Percentiles rank a stretch among this genome's conserved stretches.
These are phyloP conservation scores for Ceyx margarethae DNA, from an alignment of 2,113 vertebrate genomes.

Conservation along the genomic window DNA sequence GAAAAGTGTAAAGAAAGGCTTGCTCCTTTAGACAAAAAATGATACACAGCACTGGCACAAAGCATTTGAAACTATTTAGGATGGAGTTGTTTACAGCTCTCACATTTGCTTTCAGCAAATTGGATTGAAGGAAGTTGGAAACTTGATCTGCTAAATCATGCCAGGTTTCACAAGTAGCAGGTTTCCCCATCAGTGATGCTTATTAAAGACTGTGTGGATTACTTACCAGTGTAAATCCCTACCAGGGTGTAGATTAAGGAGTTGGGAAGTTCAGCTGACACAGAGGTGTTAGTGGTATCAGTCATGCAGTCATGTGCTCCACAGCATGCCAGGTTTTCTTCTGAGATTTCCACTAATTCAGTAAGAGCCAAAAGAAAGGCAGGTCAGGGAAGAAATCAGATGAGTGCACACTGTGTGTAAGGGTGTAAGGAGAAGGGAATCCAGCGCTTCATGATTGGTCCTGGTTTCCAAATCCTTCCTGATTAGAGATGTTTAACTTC, in stretches of 20 bases:
- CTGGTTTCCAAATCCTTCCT: background rate
- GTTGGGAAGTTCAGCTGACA: conserved; percentile 44
- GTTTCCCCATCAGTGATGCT: background rate
- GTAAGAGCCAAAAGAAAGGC: background rate
- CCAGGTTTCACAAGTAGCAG: background rate
- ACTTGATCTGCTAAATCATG: background rate
- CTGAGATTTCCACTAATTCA: conserved; percentile 68
- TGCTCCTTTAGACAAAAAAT: background rate
- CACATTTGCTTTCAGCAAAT: background rate
- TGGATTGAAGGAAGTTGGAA: background rate
- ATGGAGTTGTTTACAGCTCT: background rate
- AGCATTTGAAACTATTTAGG: background rate
- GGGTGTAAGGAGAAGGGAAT: background rate
- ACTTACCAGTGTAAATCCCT: conserved; percentile 88
- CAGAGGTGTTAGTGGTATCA: conserved; percentile 37
- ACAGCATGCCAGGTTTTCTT: conserved; percentile 77
- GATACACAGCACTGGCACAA: background rate
- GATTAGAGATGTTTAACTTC: background rate
- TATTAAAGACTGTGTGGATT: background rate
- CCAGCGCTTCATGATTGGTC: background rate
- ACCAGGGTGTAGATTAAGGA: conserved; percentile 83
- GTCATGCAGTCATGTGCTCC: conserved; percentile 81
- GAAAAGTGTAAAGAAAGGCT: background rate
- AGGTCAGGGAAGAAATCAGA: background rate
- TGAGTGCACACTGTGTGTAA: background rate